Conservation (phyloP, 2,113 vertebrate genomes). For the Actenoides hombroni region DNA sequence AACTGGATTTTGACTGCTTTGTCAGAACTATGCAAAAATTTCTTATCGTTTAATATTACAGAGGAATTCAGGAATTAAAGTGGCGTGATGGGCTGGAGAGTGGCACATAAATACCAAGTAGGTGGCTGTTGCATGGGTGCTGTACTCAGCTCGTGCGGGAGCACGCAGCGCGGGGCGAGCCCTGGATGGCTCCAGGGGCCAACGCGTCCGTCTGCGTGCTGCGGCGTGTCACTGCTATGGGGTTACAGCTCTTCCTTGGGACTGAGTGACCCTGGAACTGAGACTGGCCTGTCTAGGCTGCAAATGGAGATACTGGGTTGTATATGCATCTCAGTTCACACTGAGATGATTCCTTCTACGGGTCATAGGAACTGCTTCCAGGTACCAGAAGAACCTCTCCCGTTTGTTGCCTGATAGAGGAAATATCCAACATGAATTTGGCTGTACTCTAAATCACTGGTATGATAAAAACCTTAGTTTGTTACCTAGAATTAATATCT, state of each 20-base stretch:
- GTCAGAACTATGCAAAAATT: background rate
- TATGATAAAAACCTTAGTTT: background rate
- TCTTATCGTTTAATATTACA: background rate
- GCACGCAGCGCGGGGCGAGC: background rate
- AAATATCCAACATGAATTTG: background rate
- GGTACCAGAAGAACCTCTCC: background rate
- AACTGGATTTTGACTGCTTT: slow-evolving; percentile 64
- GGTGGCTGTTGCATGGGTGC: background rate
- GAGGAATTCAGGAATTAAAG: background rate
- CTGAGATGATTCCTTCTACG: background rate
- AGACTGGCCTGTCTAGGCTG: accelerated
- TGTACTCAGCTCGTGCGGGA: background rate
- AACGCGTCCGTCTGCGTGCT: accelerated
- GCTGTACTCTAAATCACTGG: background rate
- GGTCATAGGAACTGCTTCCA: background rate
- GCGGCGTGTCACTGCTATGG: accelerated
- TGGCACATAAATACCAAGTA: background rate
- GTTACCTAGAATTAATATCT: background rate
- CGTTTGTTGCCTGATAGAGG: background rate
- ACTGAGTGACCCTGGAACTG: too few relatives aligned
- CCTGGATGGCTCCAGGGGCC: accelerated
- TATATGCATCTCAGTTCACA: background rate
- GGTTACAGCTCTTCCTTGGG: background rate
- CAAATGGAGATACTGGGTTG: background rate
- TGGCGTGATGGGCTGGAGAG: background rate